Evolutionary conservation across 2,888 invertebrate genomes (phyloP).

Genomic region (Phortica magna): DNA sequence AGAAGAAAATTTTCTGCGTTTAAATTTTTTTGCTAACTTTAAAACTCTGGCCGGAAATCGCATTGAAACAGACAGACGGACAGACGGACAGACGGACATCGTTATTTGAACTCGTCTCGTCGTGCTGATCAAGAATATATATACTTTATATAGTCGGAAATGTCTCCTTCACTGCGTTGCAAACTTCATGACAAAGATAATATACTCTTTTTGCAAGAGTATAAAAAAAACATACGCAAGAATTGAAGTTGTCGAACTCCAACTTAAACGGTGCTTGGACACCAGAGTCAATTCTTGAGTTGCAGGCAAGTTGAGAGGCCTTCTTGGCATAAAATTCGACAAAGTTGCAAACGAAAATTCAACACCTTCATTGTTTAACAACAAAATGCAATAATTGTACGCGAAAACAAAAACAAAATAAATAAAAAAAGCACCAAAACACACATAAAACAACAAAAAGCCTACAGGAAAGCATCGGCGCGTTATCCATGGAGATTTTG

Average conservation of each 20-base stretch:
- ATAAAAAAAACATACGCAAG: neutral
- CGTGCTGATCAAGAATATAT: no score
- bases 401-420: neutral
- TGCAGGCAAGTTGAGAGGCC: neutral
- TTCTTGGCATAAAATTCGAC: neutral
- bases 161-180: no score
- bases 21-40: no score
- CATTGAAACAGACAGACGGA: no score
- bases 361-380: slow-evolving; percentile 67
- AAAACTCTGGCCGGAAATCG: no score
- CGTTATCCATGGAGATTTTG: neutral
- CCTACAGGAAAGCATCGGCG: neutral
- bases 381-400: slow-evolving; percentile 69
- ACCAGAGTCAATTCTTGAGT: neutral
- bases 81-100: no score
- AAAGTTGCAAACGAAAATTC: slow-evolving; percentile 11
- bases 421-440: neutral
- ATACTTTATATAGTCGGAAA: no score
- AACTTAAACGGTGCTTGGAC: slow-evolving; percentile 6
- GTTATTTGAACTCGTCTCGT: no score
- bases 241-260: neutral
- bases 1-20: no score
- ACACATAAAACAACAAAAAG: neutral
- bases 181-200: no score
- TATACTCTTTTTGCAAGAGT: no score